phyloP scores from a whole-genome alignment of 1,140 invertebrate species.

The Macrocentrus cingulum region DNA sequence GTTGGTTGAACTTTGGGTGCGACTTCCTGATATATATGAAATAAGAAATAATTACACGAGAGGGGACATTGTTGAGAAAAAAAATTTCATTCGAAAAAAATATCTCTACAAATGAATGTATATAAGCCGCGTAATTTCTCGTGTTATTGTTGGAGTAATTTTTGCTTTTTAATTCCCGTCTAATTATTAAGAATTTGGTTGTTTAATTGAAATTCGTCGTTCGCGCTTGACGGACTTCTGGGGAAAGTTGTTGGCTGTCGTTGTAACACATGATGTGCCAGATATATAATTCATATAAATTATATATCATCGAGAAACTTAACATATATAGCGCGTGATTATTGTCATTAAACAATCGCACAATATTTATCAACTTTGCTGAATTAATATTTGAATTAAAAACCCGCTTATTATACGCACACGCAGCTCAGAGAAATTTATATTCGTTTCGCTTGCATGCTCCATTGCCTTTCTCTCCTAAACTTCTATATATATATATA shows the following conservation, averaged over 20 bases:
- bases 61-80: not conserved
- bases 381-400: no score
- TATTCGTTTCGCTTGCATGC: conserved; percentile 1
- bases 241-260: not conserved
- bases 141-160: not conserved
- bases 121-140: no score
- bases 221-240: not conserved
- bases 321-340: not conserved
- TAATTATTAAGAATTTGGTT: conserved; percentile 11
- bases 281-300: not conserved
- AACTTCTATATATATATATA: no score
- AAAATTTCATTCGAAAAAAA: no score
- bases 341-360: no score
- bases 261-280: not conserved
- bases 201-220: conserved; percentile 9
- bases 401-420: no score
- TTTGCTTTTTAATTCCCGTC: conserved; percentile 1
- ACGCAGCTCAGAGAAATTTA: no score
- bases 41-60: conserved; percentile 15
- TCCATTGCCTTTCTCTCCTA: conserved; percentile 12
- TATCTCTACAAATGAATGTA: no score
- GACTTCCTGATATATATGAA: conserved; percentile 17
- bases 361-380: no score
- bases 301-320: not conserved
- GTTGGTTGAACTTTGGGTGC: conserved; percentile 25